These are phyloP conservation scores for Scaptomyza cyrtandrae DNA, from an alignment of 2,888 invertebrate species.

Conservation along the genomic window DNA sequence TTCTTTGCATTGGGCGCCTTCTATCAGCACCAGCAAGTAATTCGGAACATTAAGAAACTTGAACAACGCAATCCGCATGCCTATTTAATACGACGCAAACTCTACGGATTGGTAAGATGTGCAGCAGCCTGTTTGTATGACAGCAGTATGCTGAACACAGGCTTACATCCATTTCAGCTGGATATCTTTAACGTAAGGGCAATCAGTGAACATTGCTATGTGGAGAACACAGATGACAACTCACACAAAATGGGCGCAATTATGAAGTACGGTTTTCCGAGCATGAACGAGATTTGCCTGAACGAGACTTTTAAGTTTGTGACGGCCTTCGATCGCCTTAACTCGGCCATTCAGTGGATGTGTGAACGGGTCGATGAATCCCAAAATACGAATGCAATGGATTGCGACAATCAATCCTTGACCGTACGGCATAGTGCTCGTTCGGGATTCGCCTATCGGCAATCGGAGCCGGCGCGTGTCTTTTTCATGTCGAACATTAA, in stretches of 20 bases:
- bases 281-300: conserved; percentile 68
- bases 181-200: conserved; percentile 44
- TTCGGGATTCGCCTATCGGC: conserved; percentile 24
- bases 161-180: conserved; percentile 37
- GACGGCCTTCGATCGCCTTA: conserved; percentile 70
- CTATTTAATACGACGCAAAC: conserved; percentile 67
- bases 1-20: conserved; percentile 73
- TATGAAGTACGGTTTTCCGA: conserved; percentile 73
- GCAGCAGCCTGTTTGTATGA: conserved; percentile 6
- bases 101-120: conserved; percentile 55
- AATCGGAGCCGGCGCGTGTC: conserved; percentile 67
- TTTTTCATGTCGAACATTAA: conserved; percentile 72
- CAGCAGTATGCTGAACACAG: conserved; percentile 1
- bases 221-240: conserved; percentile 17
- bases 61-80: conserved; percentile 68
- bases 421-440: conserved; percentile 4
- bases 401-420: not conserved
- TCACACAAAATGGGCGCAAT: conserved; percentile 53
- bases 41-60: conserved; percentile 58
- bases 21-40: conserved; percentile 69
- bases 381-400: conserved; percentile 1
- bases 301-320: conserved; percentile 66
- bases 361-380: conserved; percentile 56
- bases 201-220: not conserved
- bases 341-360: conserved; percentile 68